Conservation (phyloP, 2,888 invertebrate species). For the Hyposoter dolosus region DNA sequence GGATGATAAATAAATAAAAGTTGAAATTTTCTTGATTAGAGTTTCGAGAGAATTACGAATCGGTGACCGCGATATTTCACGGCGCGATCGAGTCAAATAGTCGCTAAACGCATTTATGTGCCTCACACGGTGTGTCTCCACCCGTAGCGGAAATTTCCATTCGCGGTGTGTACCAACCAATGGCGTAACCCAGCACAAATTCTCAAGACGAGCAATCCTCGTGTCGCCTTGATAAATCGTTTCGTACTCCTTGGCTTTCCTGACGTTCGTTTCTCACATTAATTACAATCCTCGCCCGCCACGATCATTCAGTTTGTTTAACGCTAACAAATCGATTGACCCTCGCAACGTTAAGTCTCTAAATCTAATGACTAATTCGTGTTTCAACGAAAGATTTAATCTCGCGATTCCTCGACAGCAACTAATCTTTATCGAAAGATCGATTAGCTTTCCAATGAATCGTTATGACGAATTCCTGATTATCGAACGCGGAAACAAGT, state of each 20-base stretch:
- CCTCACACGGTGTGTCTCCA: slow-evolving; percentile 68
- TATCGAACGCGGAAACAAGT: neutral
- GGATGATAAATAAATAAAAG: neutral
- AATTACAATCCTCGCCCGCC: slow-evolving; percentile 4
- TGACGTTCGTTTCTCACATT: slow-evolving; percentile 18
- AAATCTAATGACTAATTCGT: neutral
- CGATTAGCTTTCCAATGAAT: neutral
- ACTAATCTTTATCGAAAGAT: neutral
- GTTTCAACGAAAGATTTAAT: neutral
- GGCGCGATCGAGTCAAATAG: slow-evolving; percentile 75
- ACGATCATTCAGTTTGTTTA: neutral
- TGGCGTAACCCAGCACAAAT: slow-evolving; percentile 77
- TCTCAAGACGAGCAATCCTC: slow-evolving; percentile 37
- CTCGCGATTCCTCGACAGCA: neutral
- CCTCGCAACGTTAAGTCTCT: too few relatives aligned
- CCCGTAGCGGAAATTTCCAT: slow-evolving; percentile 81
- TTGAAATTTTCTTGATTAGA: neutral
- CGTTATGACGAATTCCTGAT: neutral
- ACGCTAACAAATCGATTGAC: neutral
- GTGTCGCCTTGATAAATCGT: slow-evolving; percentile 35
- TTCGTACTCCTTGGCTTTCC: neutral
- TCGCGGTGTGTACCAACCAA: slow-evolving; percentile 76
- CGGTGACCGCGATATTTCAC: slow-evolving; percentile 73
- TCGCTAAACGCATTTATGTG: slow-evolving; percentile 70
- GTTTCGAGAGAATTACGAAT: slow-evolving; percentile 14